Evolutionary conservation across 2,797 vertebrate genomes (phyloP).

Genomic region (Petrocephalus schoutedeni): DNA sequence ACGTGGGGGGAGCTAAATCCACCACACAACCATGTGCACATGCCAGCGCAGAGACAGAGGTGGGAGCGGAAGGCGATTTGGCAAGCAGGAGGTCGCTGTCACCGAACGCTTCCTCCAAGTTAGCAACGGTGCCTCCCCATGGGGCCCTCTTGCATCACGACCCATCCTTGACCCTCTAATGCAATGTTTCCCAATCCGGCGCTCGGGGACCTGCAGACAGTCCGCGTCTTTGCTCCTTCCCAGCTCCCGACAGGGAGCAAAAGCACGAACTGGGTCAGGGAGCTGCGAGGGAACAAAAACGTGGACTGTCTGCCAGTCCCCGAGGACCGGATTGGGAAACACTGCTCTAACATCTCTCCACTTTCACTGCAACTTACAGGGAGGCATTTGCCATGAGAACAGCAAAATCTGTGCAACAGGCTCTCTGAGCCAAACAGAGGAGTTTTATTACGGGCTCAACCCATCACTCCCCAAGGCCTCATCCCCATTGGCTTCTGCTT

Average conservation of each 20-base stretch:
- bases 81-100: neutral
- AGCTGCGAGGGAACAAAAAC: neutral
- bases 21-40: neutral
- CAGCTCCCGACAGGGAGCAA: neutral
- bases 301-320: neutral
- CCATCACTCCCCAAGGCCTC: no score
- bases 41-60: neutral
- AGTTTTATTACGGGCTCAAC: neutral
- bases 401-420: neutral
- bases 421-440: neutral
- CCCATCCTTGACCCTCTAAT: neutral
- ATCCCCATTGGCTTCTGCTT: neutral
- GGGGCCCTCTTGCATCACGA: slow-evolving; percentile 3
- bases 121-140: neutral
- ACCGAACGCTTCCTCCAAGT: neutral
- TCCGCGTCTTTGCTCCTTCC: neutral
- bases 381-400: neutral
- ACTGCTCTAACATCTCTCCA: neutral
- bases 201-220: neutral
- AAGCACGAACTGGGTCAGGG: neutral
- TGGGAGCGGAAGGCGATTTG: neutral
- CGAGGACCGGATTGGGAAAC: neutral
- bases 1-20: neutral
- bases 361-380: neutral
- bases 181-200: neutral